phyloP scores from a whole-genome alignment of 1,140 invertebrate genomes.

The Philotrypesis tridentata region DNA sequence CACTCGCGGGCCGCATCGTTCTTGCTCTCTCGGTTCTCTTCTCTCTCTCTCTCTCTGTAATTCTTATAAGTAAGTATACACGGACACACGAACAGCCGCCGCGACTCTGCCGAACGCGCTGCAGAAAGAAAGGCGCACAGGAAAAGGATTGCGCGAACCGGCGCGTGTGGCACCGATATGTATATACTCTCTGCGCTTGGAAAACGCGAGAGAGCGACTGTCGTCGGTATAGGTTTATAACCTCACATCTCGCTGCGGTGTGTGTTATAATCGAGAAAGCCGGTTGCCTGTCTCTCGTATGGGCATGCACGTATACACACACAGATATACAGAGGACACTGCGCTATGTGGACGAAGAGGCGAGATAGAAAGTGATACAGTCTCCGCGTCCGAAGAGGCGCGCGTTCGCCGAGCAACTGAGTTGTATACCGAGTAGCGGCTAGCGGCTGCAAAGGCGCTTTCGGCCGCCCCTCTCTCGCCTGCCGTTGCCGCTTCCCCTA shows the following conservation, averaged over 20 bases:
- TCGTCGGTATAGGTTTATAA: not conserved
- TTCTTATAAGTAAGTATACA: too few relatives aligned
- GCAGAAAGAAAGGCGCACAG: too few relatives aligned
- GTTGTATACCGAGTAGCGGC: too few relatives aligned
- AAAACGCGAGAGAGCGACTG: not conserved
- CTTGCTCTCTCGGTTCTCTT: not conserved
- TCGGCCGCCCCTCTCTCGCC: conserved; percentile 49
- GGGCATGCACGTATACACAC: not conserved
- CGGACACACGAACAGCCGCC: too few relatives aligned
- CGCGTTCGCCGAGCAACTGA: conserved; percentile 68
- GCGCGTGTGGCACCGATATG: not conserved
- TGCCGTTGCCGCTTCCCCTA: conserved; percentile 46
- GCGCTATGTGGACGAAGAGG: not conserved
- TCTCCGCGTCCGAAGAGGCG: conserved; percentile 44
- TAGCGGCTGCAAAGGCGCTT: not conserved
- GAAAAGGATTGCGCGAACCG: not conserved
- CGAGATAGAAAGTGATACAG: not conserved
- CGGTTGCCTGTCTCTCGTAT: not conserved
- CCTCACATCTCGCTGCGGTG: not conserved
- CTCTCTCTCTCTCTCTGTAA: not conserved
- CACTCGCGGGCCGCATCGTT: conserved; percentile 30
- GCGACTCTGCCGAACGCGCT: not conserved
- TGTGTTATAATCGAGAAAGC: not conserved
- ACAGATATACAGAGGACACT: not conserved
- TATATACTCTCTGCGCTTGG: not conserved